Evolutionary conservation across 2,113 vertebrate genomes (phyloP).

Genomic region (Scomber scombrus): DNA sequence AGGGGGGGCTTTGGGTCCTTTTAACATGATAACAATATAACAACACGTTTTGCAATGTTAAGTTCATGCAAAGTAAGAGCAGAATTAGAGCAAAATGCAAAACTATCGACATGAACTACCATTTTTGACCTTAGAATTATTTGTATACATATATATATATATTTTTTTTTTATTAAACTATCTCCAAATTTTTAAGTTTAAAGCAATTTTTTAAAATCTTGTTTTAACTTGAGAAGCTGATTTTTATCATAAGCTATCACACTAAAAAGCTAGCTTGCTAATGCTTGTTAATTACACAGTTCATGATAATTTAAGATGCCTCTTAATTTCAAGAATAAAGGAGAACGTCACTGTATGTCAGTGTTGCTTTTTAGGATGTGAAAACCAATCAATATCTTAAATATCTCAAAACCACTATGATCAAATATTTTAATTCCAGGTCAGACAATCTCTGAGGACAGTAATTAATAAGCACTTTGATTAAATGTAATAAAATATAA

Average conservation of each 20-base stretch:
- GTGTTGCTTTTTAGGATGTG: background rate
- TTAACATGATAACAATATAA: slow-evolving; percentile 4
- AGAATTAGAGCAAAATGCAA: background rate
- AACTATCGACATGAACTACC: background rate
- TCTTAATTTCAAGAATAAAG: background rate
- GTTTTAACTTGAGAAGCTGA: no score
- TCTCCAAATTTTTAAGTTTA: no score
- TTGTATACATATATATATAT: background rate
- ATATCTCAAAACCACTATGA: background rate
- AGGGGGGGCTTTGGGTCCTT: slow-evolving; percentile 20
- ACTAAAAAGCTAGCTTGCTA: no score
- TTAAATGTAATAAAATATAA: background rate
- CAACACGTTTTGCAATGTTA: background rate
- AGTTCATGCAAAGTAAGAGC: slow-evolving; percentile 16
- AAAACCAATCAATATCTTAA: background rate
- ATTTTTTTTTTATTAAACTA: background rate
- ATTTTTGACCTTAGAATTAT: background rate
- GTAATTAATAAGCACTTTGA: background rate
- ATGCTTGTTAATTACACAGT: no score
- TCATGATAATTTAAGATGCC: background rate
- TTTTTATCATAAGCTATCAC: no score
- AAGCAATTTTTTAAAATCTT: no score
- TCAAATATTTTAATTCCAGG: background rate
- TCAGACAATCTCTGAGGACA: background rate
- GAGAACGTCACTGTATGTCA: background rate